phyloP scores from a whole-genome alignment of 2,113 vertebrate species.

The Lamprologus speciosus region DNA sequence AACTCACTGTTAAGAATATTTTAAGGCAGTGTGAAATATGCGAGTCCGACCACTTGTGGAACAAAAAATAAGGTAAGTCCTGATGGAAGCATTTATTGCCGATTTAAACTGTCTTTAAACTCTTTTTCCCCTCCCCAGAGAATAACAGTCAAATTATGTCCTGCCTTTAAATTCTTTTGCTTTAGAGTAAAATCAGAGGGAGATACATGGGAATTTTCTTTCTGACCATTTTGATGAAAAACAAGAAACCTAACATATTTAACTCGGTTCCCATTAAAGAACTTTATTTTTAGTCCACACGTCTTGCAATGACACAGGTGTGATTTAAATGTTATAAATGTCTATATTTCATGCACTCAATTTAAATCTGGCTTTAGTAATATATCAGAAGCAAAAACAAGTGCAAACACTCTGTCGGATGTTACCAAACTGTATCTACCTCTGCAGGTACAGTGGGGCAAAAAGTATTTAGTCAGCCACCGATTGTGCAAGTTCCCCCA shows the following conservation, averaged over 20 bases:
- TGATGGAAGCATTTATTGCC: not conserved
- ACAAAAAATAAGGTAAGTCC: not conserved
- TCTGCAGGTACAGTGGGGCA: not conserved
- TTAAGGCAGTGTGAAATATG: slow-evolving; percentile 42
- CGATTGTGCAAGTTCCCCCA: too few relatives aligned
- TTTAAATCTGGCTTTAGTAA: not conserved
- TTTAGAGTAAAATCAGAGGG: not conserved
- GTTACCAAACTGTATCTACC: not conserved
- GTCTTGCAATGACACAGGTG: not conserved
- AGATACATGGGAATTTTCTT: not conserved
- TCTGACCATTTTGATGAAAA: not conserved
- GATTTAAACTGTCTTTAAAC: not conserved
- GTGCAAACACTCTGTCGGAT: not conserved
- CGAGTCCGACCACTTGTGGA: slow-evolving; percentile 23
- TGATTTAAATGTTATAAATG: not conserved
- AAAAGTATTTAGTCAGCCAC: too few relatives aligned
- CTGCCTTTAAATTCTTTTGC: not conserved
- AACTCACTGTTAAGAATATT: slow-evolving; percentile 36
- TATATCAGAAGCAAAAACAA: not conserved
- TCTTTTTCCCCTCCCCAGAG: not conserved
- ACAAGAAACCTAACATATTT: not conserved
- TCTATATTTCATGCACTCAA: not conserved
- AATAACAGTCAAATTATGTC: not conserved
- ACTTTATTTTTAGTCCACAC: not conserved
- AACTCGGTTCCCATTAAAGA: not conserved